These are phyloP conservation scores for Ceratotherium simum DNA, from an alignment of 2,113 vertebrate species.

Conservation along the genomic window DNA sequence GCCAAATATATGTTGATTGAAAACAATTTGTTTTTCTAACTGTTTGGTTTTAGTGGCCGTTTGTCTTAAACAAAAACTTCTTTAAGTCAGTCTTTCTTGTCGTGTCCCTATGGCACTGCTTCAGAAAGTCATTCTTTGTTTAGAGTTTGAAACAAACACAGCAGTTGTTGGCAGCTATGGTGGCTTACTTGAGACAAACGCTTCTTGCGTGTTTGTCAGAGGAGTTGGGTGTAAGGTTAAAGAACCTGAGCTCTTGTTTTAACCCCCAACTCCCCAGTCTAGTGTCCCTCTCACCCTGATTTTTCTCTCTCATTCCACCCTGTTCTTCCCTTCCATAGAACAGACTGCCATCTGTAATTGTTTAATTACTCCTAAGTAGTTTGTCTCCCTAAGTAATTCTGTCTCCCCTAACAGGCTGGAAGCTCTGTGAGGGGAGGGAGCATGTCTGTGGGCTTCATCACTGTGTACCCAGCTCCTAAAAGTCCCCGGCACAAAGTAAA, in stretches of 20 bases:
- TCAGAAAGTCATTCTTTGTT: background rate
- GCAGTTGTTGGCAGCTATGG: background rate
- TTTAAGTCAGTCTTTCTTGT: background rate
- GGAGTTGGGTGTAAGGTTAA: background rate
- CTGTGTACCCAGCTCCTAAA: background rate
- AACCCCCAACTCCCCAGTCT: background rate
- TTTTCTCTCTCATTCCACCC: background rate
- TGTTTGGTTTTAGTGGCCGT: background rate
- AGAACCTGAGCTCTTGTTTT: background rate
- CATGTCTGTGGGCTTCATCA: background rate
- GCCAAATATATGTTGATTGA: background rate
- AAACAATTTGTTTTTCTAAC: background rate
- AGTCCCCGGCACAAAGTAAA: conserved; percentile 11
- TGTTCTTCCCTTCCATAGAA: background rate
- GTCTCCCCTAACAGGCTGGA: background rate
- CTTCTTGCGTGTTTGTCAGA: background rate
- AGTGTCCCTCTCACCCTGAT: background rate
- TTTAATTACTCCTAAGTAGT: background rate
- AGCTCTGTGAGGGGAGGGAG: background rate
- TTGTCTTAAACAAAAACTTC: background rate
- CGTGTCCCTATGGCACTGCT: background rate
- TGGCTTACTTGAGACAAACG: background rate
- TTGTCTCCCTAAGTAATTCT: background rate
- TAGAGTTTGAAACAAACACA: background rate
- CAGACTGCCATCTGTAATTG: background rate